These are phyloP conservation scores for Cyprinella venusta DNA, from an alignment of 2,797 vertebrate genomes.

Conservation along the genomic window DNA sequence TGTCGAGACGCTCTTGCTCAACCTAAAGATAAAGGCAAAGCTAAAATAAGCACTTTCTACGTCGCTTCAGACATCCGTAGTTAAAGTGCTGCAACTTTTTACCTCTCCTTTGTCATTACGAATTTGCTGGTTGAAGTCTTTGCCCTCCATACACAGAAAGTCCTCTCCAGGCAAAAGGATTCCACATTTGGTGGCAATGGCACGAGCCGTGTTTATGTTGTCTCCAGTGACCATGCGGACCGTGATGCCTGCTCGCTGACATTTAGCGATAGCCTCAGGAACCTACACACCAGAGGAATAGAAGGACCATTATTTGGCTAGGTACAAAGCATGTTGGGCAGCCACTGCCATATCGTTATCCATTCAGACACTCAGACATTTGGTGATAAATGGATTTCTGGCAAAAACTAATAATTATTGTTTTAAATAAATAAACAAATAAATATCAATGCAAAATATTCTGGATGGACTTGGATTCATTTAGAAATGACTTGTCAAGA, in stretches of 20 bases:
- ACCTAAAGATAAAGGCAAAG: conserved; percentile 76
- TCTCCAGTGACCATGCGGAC: conserved; percentile 98
- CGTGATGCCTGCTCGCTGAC: conserved; percentile 93
- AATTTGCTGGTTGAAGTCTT: conserved; percentile 95
- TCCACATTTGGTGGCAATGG: conserved; percentile 96
- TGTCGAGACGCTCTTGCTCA: conserved; percentile 96
- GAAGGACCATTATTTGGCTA: background rate
- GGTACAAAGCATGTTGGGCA: conserved; percentile 5
- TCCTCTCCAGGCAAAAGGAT: conserved; percentile 91
- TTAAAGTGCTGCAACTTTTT: conserved; percentile 36
- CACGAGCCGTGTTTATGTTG: conserved; percentile 97
- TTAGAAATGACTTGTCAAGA: background rate
- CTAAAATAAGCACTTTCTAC: background rate
- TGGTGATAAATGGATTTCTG: background rate
- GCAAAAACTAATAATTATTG: background rate
- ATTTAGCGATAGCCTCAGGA: conserved; percentile 90
- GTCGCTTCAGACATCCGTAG: background rate
- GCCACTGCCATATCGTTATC: background rate
- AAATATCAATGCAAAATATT: background rate
- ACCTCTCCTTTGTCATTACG: conserved; percentile 97
- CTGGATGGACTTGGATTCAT: background rate
- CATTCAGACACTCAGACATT: background rate
- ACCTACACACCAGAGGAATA: conserved; percentile 76
- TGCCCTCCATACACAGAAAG: conserved; percentile 94
- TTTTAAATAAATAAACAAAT: background rate